Evolutionary conservation across 2,797 vertebrate genomes (phyloP).

Genomic region (Cyprinodon diabolis): DNA sequence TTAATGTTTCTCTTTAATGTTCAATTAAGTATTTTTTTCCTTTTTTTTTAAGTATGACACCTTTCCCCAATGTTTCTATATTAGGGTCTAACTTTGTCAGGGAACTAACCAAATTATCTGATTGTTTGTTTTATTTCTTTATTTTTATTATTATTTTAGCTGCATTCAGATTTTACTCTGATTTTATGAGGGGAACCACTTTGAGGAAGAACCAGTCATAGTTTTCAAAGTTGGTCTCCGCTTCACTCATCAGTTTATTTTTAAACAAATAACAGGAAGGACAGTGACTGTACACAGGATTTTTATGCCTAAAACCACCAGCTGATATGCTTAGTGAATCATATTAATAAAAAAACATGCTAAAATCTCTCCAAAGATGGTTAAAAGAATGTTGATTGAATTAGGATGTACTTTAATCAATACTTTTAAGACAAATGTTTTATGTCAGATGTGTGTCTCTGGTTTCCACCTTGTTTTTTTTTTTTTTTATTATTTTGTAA

Average conservation of each 20-base stretch:
- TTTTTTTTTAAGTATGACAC: neutral
- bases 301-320: neutral
- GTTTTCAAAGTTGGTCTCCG: neutral
- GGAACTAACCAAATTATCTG: neutral
- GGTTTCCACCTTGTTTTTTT: neutral
- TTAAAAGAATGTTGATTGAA: neutral
- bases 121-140: neutral
- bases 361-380: neutral
- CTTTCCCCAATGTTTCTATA: neutral
- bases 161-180: neutral
- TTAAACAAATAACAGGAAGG: slow-evolving; percentile 3
- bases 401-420: too few species aligned
- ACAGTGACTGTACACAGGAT: neutral
- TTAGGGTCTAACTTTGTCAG: neutral
- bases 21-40: neutral
- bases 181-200: neutral
- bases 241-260: neutral
- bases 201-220: neutral
- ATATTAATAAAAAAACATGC: neutral
- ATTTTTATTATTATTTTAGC: too few species aligned
- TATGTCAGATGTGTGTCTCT: neutral
- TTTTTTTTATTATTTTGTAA: neutral
- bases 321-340: neutral
- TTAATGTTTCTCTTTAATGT: too few species aligned
- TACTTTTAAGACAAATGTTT: neutral